Evolutionary conservation across 2,113 vertebrate species (phyloP).

Genomic region (Misgurnus anguillicaudatus): DNA sequence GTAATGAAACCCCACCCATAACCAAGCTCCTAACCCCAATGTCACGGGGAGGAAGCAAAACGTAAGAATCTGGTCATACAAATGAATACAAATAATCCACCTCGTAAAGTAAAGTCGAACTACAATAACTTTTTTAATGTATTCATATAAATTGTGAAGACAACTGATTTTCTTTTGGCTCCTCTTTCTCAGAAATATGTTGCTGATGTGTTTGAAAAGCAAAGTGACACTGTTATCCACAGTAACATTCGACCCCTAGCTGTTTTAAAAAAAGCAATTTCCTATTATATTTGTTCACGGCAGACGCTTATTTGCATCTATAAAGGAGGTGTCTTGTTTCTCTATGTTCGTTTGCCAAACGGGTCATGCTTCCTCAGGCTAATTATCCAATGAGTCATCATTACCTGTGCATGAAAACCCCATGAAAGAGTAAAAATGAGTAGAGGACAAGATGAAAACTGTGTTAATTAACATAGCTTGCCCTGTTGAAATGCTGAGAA

Average conservation of each 20-base stretch:
- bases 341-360: slow-evolving; percentile 31
- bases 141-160: slow-evolving; percentile 20
- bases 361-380: slow-evolving; percentile 48
- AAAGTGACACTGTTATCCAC: slow-evolving; percentile 26
- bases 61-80: too few species aligned
- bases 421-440: slow-evolving; percentile 45
- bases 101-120: too few species aligned
- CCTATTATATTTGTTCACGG: slow-evolving; percentile 23
- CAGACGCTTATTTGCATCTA: slow-evolving; percentile 53
- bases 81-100: too few species aligned
- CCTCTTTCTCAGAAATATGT: not conserved
- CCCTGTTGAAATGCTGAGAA: not conserved
- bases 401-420: slow-evolving; percentile 28
- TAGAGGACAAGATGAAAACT: slow-evolving; percentile 3
- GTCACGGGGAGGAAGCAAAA: too few species aligned
- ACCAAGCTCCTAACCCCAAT: too few species aligned
- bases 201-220: not conserved
- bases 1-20: too few species aligned
- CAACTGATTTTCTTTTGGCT: not conserved
- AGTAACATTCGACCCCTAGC: slow-evolving; percentile 14
- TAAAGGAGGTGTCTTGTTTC: slow-evolving; percentile 50
- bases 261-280: slow-evolving; percentile 40
- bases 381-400: slow-evolving; percentile 61
- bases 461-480: slow-evolving; percentile 1
- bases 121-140: not conserved